Evolutionary conservation across 2,797 vertebrate species (phyloP).

Genomic region (Crocodylus rhombifer): DNA sequence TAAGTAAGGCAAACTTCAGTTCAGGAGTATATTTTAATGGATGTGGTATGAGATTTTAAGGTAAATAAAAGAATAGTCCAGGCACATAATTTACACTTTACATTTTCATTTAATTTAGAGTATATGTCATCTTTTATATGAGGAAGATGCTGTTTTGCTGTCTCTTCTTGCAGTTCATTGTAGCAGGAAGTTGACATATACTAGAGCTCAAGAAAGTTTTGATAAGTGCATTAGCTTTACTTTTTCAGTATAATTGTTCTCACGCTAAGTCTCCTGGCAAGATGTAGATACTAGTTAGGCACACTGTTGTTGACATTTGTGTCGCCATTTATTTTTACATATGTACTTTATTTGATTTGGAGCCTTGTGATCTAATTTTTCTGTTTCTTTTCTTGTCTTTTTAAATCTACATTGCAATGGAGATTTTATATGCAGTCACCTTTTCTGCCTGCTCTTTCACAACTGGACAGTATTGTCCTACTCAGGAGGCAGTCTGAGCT

Average conservation of each 20-base stretch:
- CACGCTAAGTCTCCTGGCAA: background rate
- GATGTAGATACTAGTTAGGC: background rate
- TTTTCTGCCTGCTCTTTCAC: background rate
- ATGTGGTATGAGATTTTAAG: conserved; percentile 4
- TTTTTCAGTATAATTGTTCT: background rate
- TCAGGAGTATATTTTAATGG: background rate
- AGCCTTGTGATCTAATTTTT: background rate
- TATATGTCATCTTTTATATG: background rate
- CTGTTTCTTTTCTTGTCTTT: background rate
- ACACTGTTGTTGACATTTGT: background rate
- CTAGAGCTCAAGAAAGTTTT: background rate
- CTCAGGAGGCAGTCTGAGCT: background rate
- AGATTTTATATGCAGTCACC: background rate
- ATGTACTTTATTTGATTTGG: background rate
- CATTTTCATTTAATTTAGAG: background rate
- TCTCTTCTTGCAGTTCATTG: background rate
- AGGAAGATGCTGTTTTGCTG: background rate
- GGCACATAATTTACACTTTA: rapidly evolving
- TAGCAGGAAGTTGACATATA: background rate
- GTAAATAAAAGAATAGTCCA: background rate
- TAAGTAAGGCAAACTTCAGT: conserved; percentile 45
- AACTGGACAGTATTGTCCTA: background rate
- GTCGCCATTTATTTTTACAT: background rate
- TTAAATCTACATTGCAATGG: rapidly evolving
- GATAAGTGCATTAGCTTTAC: background rate